A percentile compares a stretch with the other conserved stretches of the same genome.
These are phyloP conservation scores for Eulemur rubriventer DNA, from an alignment of 2,797 vertebrate genomes.

Conservation along the genomic window DNA sequence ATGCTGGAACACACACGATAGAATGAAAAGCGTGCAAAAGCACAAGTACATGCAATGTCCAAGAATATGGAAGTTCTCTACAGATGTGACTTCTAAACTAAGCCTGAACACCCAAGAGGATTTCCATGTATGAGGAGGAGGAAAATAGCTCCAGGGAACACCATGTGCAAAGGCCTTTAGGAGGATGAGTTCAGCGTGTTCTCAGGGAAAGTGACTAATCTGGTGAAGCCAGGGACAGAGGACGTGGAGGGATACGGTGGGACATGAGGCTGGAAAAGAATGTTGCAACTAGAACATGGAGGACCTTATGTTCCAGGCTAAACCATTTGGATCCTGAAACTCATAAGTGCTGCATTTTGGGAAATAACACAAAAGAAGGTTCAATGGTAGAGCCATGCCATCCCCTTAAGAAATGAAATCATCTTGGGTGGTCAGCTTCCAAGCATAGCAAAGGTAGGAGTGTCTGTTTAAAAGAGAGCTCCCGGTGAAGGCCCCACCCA, in stretches of 20 bases:
- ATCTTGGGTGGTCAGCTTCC: not conserved
- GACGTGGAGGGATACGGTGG: not conserved
- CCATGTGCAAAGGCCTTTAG: not conserved
- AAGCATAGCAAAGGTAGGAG: not conserved
- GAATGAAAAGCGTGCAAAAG: not conserved
- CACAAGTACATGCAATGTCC: not conserved
- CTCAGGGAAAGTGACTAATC: slow-evolving; percentile 57
- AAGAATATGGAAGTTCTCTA: not conserved
- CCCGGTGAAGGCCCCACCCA: not conserved
- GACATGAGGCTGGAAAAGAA: not conserved
- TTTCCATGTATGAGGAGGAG: not conserved
- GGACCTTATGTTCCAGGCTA: not conserved
- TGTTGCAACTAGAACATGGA: not conserved
- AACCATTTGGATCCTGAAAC: not conserved
- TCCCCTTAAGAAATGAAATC: not conserved
- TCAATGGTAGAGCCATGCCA: not conserved
- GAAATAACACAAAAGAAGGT: not conserved
- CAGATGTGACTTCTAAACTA: not conserved
- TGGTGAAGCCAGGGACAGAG: not conserved
- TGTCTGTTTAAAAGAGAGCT: not conserved
- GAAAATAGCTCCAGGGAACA: not conserved
- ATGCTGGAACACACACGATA: not conserved
- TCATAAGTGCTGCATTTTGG: not conserved
- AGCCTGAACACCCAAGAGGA: slow-evolving; percentile 45
- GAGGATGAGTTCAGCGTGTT: slow-evolving; percentile 36